These are phyloP conservation scores for Zeus faber DNA, from an alignment of 2,113 vertebrate genomes.

Conservation along the genomic window DNA sequence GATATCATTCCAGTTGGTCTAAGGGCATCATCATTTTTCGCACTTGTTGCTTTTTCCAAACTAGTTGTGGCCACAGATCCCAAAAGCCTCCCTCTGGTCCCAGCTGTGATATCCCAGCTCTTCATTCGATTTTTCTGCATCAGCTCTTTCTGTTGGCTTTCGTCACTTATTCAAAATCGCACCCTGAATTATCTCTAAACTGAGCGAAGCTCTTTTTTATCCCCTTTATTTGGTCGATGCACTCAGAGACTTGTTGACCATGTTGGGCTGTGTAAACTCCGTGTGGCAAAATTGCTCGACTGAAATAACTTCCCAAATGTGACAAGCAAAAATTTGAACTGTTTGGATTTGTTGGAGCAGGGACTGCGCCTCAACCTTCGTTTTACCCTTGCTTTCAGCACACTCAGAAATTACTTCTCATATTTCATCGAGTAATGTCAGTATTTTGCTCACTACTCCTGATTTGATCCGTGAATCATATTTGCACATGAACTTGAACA, in stretches of 20 bases:
- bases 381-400: background rate
- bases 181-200: background rate
- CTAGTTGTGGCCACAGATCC: background rate
- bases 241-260: background rate
- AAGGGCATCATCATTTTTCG: background rate
- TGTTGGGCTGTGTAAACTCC: background rate
- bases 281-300: background rate
- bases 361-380: background rate
- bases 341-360: constrained; percentile 1
- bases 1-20: constrained; percentile 1
- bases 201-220: background rate
- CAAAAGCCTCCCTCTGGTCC: background rate
- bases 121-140: background rate
- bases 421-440: background rate
- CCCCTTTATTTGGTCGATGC: background rate
- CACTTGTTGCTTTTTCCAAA: constrained; percentile 3
- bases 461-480: background rate
- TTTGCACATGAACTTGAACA: constrained; percentile 5
- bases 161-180: background rate
- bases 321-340: background rate
- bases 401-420: background rate
- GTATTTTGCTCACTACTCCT: background rate
- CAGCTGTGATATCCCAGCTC: background rate
- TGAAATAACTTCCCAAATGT: background rate
- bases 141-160: background rate